Conservation (phyloP, 2,797 vertebrate species). For the Paguma larvata region DNA sequence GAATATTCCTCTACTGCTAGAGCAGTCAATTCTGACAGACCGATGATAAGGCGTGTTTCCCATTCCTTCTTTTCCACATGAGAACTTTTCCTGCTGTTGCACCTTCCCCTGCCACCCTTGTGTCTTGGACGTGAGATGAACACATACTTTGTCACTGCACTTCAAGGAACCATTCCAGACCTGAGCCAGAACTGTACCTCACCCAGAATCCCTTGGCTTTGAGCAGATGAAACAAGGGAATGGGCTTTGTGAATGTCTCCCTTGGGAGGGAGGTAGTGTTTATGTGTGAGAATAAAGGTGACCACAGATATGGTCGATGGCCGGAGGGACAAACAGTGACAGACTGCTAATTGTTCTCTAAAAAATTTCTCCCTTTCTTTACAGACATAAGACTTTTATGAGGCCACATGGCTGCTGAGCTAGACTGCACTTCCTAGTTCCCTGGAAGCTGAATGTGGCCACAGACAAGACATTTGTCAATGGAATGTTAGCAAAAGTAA, state of each 20-base stretch:
- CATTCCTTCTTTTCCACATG: neutral
- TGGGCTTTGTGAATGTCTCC: neutral
- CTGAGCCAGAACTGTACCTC: neutral
- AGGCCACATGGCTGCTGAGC: neutral
- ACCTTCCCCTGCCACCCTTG: neutral
- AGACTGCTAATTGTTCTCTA: neutral
- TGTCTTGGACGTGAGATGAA: neutral
- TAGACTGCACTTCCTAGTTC: neutral
- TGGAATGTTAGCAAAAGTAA: constrained; percentile 25
- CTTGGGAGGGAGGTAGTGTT: neutral
- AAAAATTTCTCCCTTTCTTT: neutral
- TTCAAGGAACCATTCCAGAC: neutral
- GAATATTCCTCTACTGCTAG: neutral
- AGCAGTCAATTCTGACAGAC: neutral
- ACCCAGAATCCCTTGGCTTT: neutral
- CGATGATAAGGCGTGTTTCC: neutral
- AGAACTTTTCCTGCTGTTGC: neutral
- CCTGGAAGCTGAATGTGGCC: neutral
- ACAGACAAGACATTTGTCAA: neutral
- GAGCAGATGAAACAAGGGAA: neutral
- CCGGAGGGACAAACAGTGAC: neutral
- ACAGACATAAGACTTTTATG: neutral
- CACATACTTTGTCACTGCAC: neutral
- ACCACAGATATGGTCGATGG: neutral
- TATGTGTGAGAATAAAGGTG: neutral